phyloP scores from a whole-genome alignment of 92 coral and sea anemone genomes.

The Diadumene lineata region DNA sequence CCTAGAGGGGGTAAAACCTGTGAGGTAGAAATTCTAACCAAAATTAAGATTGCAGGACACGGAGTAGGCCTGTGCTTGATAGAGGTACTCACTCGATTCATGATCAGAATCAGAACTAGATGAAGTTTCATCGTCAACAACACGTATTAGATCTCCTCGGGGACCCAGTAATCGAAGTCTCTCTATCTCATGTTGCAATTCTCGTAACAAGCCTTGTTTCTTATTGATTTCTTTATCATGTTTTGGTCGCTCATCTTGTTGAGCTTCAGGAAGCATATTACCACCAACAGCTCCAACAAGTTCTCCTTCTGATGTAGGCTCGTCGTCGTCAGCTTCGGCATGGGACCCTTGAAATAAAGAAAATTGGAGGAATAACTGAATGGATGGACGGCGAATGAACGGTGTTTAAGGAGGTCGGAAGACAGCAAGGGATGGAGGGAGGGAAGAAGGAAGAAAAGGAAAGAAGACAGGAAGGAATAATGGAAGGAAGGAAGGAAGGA shows the following conservation, averaged over 20 bases:
- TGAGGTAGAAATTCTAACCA: no score
- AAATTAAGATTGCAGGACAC: not conserved
- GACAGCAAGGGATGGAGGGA: no score
- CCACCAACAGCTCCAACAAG: conserved; percentile 73
- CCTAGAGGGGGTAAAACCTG: no score
- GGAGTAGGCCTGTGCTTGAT: not conserved
- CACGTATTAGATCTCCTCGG: conserved; percentile 44
- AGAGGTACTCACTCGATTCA: conserved; percentile 7
- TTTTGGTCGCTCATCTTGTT: conserved; percentile 20
- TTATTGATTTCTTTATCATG: conserved; percentile 19
- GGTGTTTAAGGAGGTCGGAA: no score
- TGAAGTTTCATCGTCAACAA: conserved; percentile 42
- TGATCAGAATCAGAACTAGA: conserved; percentile 25
- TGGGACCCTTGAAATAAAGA: not conserved
- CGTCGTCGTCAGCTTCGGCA: conserved; percentile 23
- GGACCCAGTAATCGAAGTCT: conserved; percentile 60
- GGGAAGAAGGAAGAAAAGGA: no score
- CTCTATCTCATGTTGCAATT: conserved; percentile 73
- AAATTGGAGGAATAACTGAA: not conserved
- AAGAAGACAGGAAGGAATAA: no score
- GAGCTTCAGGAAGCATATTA: conserved; percentile 21
- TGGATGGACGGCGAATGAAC: no score
- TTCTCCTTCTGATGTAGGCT: conserved; percentile 32
- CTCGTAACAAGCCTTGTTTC: conserved; percentile 57
- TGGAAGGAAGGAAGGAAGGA: no score